Conservation (phyloP, 2,888 invertebrate species). For the Athalia cordata region DNA sequence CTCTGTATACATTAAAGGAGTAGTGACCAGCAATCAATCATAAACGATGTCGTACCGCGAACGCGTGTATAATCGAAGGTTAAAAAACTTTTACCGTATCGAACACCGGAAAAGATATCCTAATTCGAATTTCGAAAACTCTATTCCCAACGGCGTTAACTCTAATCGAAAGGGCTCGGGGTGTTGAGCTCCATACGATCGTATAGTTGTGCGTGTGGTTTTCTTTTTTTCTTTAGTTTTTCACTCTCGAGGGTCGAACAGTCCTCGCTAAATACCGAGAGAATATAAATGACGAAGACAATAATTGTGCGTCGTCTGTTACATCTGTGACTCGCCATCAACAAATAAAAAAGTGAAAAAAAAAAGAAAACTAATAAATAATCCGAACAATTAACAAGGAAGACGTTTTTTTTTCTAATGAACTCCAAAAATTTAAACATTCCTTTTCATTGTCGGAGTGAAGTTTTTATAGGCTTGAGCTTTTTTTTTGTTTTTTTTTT, state of each 20-base stretch:
- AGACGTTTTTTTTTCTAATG: too few species aligned
- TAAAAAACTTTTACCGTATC: background rate
- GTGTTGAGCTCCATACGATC: slow-evolving; percentile 1
- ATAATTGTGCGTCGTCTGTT: too few species aligned
- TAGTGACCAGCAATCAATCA: background rate
- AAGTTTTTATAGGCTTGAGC: too few species aligned
- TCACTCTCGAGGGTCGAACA: background rate
- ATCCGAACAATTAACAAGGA: too few species aligned
- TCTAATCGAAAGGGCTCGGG: slow-evolving; percentile 34
- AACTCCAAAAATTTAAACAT: too few species aligned
- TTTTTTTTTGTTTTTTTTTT: background rate
- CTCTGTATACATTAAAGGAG: background rate
- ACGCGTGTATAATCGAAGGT: background rate
- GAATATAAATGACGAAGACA: too few species aligned
- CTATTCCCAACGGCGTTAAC: slow-evolving; percentile 24
- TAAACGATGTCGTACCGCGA: background rate
- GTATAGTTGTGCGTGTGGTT: background rate
- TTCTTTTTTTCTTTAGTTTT: background rate
- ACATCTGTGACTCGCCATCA: too few species aligned
- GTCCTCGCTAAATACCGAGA: too few species aligned
- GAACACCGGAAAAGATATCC: background rate
- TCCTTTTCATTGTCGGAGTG: too few species aligned
- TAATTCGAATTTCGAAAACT: slow-evolving; percentile 27
- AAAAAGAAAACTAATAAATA: too few species aligned
- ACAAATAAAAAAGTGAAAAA: too few species aligned